These are phyloP conservation scores for Fregetta grallaria DNA, from an alignment of 2,113 vertebrate species.

Conservation along the genomic window DNA sequence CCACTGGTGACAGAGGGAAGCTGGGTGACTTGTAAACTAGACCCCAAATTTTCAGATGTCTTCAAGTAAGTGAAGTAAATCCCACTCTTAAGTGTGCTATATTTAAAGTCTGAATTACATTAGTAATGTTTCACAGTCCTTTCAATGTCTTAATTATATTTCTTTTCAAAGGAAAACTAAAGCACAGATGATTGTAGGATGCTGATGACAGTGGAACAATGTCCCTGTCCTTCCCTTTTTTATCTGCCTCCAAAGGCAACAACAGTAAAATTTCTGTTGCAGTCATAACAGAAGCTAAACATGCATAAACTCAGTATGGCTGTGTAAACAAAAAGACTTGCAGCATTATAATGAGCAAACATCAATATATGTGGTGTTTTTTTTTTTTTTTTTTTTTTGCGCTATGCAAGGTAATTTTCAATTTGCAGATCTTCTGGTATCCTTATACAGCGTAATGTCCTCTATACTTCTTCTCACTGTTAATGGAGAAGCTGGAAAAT, in stretches of 20 bases:
- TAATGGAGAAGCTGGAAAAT: background rate
- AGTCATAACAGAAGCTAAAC: slow-evolving; percentile 19
- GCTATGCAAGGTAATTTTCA: background rate
- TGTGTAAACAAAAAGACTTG: background rate
- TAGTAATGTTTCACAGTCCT: background rate
- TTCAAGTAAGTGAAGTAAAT: background rate
- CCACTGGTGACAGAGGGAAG: background rate
- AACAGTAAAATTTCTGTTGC: background rate
- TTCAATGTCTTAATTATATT: background rate
- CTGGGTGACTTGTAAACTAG: background rate
- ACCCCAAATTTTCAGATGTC: background rate
- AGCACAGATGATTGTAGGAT: background rate
- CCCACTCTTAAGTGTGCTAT: background rate
- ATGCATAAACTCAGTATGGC: background rate
- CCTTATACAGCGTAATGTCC: background rate
- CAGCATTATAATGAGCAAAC: background rate
- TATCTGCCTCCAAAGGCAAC: background rate
- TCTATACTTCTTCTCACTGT: background rate
- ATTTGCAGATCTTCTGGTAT: background rate
- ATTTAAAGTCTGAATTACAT: background rate
- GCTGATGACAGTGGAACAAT: background rate
- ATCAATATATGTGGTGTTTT: background rate
- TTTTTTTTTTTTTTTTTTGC: background rate
- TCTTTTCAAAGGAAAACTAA: background rate
- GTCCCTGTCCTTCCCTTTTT: background rate